phyloP scores from a whole-genome alignment of 2,888 invertebrate species.

The Automeris io region DNA sequence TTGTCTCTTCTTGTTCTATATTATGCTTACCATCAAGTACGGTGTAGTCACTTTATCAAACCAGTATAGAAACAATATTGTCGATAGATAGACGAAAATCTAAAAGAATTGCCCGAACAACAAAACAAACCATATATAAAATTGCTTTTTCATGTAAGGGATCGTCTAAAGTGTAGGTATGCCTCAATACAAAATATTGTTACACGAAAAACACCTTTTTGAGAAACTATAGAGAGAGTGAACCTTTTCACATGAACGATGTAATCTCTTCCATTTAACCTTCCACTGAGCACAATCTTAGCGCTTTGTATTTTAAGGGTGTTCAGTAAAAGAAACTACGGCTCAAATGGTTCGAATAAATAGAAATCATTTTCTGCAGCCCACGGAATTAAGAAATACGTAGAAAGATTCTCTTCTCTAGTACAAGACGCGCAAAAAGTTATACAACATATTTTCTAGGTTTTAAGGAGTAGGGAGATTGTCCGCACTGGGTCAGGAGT shows the following conservation, averaged over 20 bases:
- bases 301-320: conserved; percentile 5
- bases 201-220: conserved; percentile 7
- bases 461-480: too few relatives aligned
- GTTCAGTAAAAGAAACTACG: conserved; percentile 6
- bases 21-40: too few relatives aligned
- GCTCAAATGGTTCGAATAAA: conserved; percentile 3
- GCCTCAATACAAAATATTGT: conserved; percentile 17
- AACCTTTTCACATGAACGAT: conserved; percentile 29
- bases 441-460: too few relatives aligned
- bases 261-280: conserved; percentile 43
- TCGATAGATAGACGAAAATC: too few relatives aligned
- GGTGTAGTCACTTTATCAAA: too few relatives aligned
- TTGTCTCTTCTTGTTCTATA: too few relatives aligned
- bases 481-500: too few relatives aligned
- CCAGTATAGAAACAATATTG: too few relatives aligned
- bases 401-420: too few relatives aligned
- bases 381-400: too few relatives aligned
- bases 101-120: not conserved
- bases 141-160: conserved; percentile 23
- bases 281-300: conserved; percentile 17
- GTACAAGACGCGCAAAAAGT: too few relatives aligned
- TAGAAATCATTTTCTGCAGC: not conserved
- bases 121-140: conserved; percentile 10
- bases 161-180: conserved; percentile 14
- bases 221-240: conserved; percentile 13